Base-by-base conservation (phyloP, 2,888 invertebrate genomes). In the Eupeodes luniger region DNA sequence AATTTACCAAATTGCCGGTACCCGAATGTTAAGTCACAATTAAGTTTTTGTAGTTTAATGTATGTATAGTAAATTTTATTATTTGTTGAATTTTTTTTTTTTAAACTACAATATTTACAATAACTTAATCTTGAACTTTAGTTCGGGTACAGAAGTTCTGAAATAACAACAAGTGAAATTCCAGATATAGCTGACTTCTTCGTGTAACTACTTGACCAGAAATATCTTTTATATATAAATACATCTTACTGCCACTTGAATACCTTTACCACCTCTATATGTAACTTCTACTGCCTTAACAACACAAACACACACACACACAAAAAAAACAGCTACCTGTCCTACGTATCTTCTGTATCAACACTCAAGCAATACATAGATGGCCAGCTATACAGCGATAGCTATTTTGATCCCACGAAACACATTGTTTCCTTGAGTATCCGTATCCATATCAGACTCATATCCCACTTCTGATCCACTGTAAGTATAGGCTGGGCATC, bases 171-270 rank as follows among this genome's bases (percentile, higher is more conserved):
- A 51, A 85, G 47, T 57, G 12, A 67, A 81, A 69, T 74, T 55
- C 78, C 67, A 67, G 69, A 40, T 19, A 82, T 55, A 82, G 78
- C 55, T 86, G 78, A 70, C 82, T 74, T 74, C 62, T 19, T 19
- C 19, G 19, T 19, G 19, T 78, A 61, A 34, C 67, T 74, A 86
- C 79, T 87, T 87, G 79, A 83, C 76, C 83, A 72, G 36, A 61
- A 76, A 83, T 76, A 62, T 69, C 16, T 53, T 19, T 12, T 49
- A 79, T 27, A 27, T 27, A 3, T 83, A 64, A 79, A 75, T 79
- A 76, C n/a, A n/a, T n/a, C n/a, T 70, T 57, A 57, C 82, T 57
- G 14, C 79, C 85, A 83, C 80, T 76, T 83, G 75, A 87, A 76
- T 66, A 27, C 55, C 76, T 62, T 27, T 27, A 27, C 27, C 2